Conservation (phyloP, 2,888 invertebrate genomes). For the Hoplodrina blanda region DNA sequence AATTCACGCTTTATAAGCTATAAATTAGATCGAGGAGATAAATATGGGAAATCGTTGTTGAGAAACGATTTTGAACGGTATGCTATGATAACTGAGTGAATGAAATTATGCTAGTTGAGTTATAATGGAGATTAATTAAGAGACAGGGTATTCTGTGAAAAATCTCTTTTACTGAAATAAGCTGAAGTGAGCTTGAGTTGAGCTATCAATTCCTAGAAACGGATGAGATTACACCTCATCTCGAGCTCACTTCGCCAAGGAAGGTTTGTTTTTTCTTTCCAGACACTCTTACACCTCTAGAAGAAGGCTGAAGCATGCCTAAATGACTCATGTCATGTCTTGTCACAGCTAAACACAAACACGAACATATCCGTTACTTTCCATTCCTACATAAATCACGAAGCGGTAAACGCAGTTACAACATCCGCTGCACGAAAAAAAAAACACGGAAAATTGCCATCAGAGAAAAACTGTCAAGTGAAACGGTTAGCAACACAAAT, state of each 20-base stretch:
- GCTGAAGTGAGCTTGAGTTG: too few species aligned
- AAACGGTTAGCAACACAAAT: conserved; percentile 32
- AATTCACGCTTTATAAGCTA: conserved; percentile 62
- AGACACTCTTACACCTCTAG: too few species aligned
- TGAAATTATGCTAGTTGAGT: conserved; percentile 1
- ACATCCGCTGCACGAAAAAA: conserved; percentile 12
- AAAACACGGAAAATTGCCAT: conserved; percentile 28
- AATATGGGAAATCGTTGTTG: conserved; percentile 53
- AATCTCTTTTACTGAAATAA: too few species aligned
- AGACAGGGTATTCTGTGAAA: too few species aligned
- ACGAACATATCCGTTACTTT: conserved; percentile 13
- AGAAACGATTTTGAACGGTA: conserved; percentile 39
- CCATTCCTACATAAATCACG: background rate
- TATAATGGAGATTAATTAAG: conserved; percentile 9
- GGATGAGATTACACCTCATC: too few species aligned
- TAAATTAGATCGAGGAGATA: conserved; percentile 64
- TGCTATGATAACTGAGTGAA: background rate
- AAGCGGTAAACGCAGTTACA: conserved; percentile 20
- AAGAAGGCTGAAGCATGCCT: too few species aligned
- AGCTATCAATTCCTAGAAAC: too few species aligned
- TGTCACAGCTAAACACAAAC: background rate
- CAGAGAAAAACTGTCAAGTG: conserved; percentile 26
- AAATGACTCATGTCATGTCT: background rate
- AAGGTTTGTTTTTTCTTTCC: too few species aligned
- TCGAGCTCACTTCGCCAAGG: too few species aligned